Base-by-base conservation (phyloP, 1,140 invertebrate genomes). In the Platorchestia sp. region DNA sequence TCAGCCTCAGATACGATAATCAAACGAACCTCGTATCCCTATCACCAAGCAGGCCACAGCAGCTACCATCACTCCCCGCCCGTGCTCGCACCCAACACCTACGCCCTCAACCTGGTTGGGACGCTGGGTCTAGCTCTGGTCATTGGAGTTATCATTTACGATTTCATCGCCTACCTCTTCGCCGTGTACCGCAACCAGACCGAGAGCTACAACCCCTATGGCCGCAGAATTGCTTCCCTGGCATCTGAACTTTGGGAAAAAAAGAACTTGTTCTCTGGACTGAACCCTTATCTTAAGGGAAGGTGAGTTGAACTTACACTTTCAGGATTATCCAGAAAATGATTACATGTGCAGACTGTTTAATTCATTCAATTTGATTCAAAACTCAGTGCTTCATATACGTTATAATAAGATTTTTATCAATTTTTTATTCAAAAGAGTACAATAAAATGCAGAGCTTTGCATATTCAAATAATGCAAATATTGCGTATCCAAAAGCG, bases 141-240 rank as follows among this genome's bases (percentile, higher is more conserved):
- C 91, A 93, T 93, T 45, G 91, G 91, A 7, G 91, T 93, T 40
- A 6, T 93, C 19, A 93, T 93, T 45, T 93, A 93, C 44, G 91
- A 93, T 44, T 93, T 93, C 91, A 93, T 93, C 91, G 91, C 91
- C 10, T 93, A 93, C 45, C 43, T 93, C 19, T 93, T 93, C 91
- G 91, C 91, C 16, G 91, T 93, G 43, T 93, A 93, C 91, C 41
- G 91, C 36, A 93, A 93, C 45, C 44, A 93, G 91, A 93, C 91
- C 44, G 91, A 93, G 41, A 45, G 43, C 91, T 93, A 93, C 91
- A 93, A 19, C 45, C 91, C 91, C 45, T 93, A 93, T 36, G 91
- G 91, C 45, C 43, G 91, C 41, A 93, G 91, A 40, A 47, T 93
- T 40, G 91, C 91, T 47, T 44, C 41, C 40, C 0, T 93, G 43